phyloP scores from a whole-genome alignment of 2,797 vertebrate genomes.

The Spinus pinus region DNA sequence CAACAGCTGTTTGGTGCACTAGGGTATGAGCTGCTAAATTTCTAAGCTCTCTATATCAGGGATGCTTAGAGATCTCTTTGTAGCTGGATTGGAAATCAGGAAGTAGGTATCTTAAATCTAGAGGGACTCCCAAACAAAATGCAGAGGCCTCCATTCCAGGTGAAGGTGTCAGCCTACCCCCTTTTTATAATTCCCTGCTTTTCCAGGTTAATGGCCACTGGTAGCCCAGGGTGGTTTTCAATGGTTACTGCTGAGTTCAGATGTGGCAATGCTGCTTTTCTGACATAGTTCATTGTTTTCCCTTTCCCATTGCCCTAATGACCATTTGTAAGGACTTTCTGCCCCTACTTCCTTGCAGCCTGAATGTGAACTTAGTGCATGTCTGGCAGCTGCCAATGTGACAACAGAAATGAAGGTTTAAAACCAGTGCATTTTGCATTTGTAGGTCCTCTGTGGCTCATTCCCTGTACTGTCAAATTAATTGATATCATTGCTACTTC shows the following conservation, averaged over 20 bases:
- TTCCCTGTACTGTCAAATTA: background rate
- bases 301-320: background rate
- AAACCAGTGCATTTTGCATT: background rate
- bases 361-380: background rate
- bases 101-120: background rate
- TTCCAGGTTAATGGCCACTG: background rate
- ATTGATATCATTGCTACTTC: background rate
- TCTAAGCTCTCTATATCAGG: background rate
- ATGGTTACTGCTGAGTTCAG: rapidly evolving
- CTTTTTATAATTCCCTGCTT: background rate
- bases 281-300: background rate
- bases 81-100: background rate
- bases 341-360: background rate
- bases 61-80: background rate
- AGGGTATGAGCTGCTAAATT: background rate
- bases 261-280: background rate
- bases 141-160: background rate
- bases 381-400: background rate
- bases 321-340: background rate
- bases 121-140: background rate
- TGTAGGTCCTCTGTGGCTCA: background rate
- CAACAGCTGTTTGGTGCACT: background rate
- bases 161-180: background rate
- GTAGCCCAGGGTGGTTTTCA: background rate
- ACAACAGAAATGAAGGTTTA: background rate